Percentiles rank a stretch among this genome's conserved stretches.
phyloP scores from a whole-genome alignment of 2,888 invertebrate genomes.

The Drosophila merina region DNA sequence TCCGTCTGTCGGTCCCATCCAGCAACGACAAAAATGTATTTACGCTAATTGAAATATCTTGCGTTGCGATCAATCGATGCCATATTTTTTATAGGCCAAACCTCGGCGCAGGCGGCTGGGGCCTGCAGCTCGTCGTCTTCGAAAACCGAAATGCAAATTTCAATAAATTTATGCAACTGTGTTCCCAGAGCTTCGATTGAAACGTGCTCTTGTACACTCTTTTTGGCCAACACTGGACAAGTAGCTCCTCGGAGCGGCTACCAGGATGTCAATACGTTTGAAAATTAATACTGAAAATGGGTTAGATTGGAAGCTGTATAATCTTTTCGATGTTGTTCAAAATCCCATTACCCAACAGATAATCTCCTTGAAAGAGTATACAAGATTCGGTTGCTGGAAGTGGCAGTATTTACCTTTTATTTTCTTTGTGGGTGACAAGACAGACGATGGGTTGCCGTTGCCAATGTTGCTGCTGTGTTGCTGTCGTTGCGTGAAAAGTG shows the following conservation, averaged over 20 bases:
- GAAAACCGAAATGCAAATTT: conserved; percentile 75
- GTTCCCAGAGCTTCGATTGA: conserved; percentile 50
- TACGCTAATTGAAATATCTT: conserved; percentile 80
- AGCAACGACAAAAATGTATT: conserved; percentile 77
- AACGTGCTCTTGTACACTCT: conserved; percentile 11
- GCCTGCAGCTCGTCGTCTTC: conserved; percentile 34
- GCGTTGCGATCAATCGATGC: conserved; percentile 80
- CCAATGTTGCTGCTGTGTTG: conserved; percentile 42
- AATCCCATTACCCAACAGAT: not conserved
- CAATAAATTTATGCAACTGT: conserved; percentile 79
- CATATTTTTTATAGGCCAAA: conserved; percentile 78
- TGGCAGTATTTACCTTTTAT: not conserved
- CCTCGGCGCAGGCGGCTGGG: conserved; percentile 27
- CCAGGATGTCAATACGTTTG: not conserved
- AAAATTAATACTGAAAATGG: not conserved
- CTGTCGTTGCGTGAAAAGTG: conserved; percentile 76
- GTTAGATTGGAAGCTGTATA: not conserved
- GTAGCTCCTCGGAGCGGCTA: too few relatives aligned
- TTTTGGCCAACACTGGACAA: too few relatives aligned
- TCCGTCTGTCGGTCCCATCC: conserved; percentile 40
- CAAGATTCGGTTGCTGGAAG: not conserved
- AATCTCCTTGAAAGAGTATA: not conserved
- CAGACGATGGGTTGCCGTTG: conserved; percentile 50
- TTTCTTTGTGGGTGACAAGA: conserved; percentile 73
- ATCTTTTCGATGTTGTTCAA: not conserved